Evolutionary conservation across 2,888 invertebrate species (phyloP), one percentile per base, ranked within the genome.

Genomic region (Torymus auratus): DNA sequence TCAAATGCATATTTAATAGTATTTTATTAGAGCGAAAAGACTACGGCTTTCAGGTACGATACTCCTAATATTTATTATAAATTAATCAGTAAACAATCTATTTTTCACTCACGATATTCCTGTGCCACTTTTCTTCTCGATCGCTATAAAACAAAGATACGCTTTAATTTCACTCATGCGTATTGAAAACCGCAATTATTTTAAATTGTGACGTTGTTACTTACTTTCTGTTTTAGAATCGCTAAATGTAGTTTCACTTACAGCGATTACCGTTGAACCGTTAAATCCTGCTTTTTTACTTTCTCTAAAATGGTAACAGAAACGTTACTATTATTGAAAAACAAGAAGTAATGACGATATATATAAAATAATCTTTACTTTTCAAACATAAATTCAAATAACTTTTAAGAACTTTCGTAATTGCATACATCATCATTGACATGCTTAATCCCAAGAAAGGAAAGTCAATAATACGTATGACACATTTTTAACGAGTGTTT

Each of bases 221-320:
- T n/a, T 78, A 81, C 81, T 71, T 74, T 81, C 71, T 52, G 70
- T 71, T 74, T 70, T 74, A 67, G 14, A 71, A 78, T 81, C 67
- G 41, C 50, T 56, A 10, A 65, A 52, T 67, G 11, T 23, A 65
- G 55, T 78, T 81, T 78, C 78, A 70, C 69, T 71, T 69, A 41
- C 15, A 62, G 17, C 58, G 41, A 14, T 41, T 70, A 56, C 83
- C 52, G 80, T 83, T 15, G 85, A 85, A n/a, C 86, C 85, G 69
- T 83, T 83, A 7, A 84, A 52, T 41, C 81, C 83, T 11, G 83
- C 83, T 68, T 84, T 83, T 64, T 85, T 86, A 78, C 84, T 86
- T 62, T 85, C 84, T 67, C 89, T 88, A 84, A 55, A 85, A 85
- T 20, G 5, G 41, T 41, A 41, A 41, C 41, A 41, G 7, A 41